Percentiles rank a stretch among this genome's conserved stretches.
Conservation (phyloP, 2,113 vertebrate species). For the Pteropus alecto region DNA sequence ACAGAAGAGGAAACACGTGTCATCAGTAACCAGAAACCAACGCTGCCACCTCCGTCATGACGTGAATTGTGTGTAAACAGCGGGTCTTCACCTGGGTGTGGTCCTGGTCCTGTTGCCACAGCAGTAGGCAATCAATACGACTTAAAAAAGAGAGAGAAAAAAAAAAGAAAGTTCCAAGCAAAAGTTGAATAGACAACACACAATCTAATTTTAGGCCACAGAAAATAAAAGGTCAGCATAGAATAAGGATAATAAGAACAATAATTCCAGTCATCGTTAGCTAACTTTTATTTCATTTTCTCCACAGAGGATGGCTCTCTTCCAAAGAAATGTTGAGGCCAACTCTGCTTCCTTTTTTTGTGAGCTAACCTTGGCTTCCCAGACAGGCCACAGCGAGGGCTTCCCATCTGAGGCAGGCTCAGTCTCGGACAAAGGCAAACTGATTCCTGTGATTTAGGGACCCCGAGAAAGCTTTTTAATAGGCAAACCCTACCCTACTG, state of each 20-base stretch:
- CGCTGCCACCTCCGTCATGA: not conserved
- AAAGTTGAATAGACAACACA: not conserved
- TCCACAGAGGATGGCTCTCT: not conserved
- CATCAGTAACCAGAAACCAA: not conserved
- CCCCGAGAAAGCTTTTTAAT: not conserved
- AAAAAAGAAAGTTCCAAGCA: not conserved
- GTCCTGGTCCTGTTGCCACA: not conserved
- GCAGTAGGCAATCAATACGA: not conserved
- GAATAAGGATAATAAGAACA: not conserved
- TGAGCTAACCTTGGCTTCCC: not conserved
- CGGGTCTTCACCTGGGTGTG: not conserved
- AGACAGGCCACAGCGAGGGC: not conserved
- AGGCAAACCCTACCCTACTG: not conserved
- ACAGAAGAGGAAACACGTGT: not conserved
- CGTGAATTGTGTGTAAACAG: not conserved
- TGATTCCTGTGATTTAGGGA: not conserved
- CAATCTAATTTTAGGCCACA: conserved; percentile 33
- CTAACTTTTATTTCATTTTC: not conserved
- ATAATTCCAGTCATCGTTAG: not conserved
- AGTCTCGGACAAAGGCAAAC: not conserved
- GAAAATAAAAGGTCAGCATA: conserved; percentile 30
- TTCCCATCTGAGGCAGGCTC: not conserved
- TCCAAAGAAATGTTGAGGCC: not conserved
- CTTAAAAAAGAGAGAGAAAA: not conserved
- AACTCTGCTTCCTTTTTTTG: not conserved